phyloP scores from a whole-genome alignment of 2,113 vertebrate genomes.

The Hippocampus mohnikei region DNA sequence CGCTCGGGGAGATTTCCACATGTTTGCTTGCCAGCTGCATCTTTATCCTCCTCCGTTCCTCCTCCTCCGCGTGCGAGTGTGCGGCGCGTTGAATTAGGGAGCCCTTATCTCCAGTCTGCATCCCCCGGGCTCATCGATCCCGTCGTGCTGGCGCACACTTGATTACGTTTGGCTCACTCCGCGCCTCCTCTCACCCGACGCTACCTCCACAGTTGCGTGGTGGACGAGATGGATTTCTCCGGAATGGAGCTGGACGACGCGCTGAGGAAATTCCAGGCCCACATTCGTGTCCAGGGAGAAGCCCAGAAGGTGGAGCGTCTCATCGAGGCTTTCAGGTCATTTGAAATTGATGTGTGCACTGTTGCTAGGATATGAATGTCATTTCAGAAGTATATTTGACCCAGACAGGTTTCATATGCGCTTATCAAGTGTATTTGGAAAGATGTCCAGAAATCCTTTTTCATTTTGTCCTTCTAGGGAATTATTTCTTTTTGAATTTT shows the following conservation, averaged over 20 bases:
- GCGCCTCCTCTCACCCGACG: neutral
- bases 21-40: constrained; percentile 13
- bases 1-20: constrained; percentile 32
- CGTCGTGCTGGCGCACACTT: neutral
- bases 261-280: constrained; percentile 95
- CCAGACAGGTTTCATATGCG: no score
- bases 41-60: neutral
- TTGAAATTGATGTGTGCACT: neutral
- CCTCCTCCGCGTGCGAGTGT: neutral
- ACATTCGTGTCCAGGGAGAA: constrained; percentile 96
- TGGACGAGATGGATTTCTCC: constrained; percentile 98
- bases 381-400: no score
- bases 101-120: constrained; percentile 19
- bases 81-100: neutral
- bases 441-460: no score
- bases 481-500: no score
- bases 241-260: constrained; percentile 97
- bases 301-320: constrained; percentile 97
- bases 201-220: constrained; percentile 81
- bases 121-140: constrained; percentile 14
- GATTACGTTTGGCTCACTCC: neutral
- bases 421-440: no score
- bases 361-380: neutral
- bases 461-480: no score
- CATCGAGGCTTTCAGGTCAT: constrained; percentile 95